Conservation (phyloP, 1,140 invertebrate species). For the Epicauta chinensis region DNA sequence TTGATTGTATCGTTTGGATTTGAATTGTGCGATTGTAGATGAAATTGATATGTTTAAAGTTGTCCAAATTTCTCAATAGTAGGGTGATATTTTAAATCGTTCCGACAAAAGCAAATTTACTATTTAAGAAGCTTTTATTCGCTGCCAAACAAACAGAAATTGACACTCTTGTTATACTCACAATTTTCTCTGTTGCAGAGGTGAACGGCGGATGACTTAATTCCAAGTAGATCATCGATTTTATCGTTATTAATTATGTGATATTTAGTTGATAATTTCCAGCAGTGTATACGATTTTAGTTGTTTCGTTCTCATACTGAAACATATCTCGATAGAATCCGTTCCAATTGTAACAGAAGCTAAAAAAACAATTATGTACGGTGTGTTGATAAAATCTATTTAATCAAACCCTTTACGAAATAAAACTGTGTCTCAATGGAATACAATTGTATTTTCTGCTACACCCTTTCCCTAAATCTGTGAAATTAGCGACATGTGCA, state of each 20-base stretch:
- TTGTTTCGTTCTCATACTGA: too few species aligned
- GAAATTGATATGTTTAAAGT: slow-evolving; percentile 19
- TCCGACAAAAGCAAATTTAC: slow-evolving; percentile 15
- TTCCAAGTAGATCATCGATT: too few species aligned
- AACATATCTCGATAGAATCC: slow-evolving; percentile 6
- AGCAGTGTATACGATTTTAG: slow-evolving; percentile 11
- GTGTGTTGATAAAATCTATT: slow-evolving; percentile 13
- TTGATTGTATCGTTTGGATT: not conserved
- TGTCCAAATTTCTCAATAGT: slow-evolving; percentile 14
- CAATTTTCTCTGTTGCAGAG: slow-evolving; percentile 27
- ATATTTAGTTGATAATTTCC: too few species aligned
- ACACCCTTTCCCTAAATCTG: slow-evolving; percentile 31
- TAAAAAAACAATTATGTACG: slow-evolving; percentile 30
- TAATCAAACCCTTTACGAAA: slow-evolving; percentile 27
- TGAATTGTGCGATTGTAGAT: not conserved
- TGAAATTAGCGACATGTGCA: slow-evolving; percentile 36
- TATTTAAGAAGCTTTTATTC: slow-evolving; percentile 10
- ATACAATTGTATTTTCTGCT: slow-evolving; percentile 26
- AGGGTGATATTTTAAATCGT: slow-evolving; percentile 13
- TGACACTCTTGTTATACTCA: slow-evolving; percentile 1
- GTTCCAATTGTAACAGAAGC: slow-evolving; percentile 14
- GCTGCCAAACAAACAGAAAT: slow-evolving; percentile 10
- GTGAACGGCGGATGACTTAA: slow-evolving; percentile 34
- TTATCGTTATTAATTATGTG: too few species aligned
- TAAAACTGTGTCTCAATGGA: slow-evolving; percentile 29